Conservation (phyloP, 37 sponge, comb jelly and placozoan species). For the Tethya wilhelma region DNA sequence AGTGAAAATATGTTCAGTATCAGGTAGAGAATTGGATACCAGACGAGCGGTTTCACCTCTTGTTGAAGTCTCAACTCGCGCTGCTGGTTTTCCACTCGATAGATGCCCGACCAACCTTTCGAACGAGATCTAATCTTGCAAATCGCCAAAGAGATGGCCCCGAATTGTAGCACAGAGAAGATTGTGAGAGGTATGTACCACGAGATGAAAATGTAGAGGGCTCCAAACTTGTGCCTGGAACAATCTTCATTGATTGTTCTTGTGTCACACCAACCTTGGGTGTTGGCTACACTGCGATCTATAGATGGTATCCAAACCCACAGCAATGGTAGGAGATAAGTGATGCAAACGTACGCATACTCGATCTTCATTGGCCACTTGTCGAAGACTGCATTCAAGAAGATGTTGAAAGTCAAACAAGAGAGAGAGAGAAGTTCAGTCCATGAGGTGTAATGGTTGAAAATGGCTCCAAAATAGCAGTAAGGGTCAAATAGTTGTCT, state of each 20-base stretch:
- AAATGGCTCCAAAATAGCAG: constrained; percentile 38
- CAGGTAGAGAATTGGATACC: constrained; percentile 37
- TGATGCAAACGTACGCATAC: neutral
- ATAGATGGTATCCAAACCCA: constrained; percentile 51
- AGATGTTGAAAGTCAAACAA: constrained; percentile 17
- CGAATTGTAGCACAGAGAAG: too few relatives aligned
- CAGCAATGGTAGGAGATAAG: constrained; percentile 9
- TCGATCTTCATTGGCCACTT: constrained; percentile 4
- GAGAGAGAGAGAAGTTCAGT: constrained; percentile 10
- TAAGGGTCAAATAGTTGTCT: constrained; percentile 17
- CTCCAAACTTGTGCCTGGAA: neutral
- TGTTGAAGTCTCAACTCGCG: too few relatives aligned
- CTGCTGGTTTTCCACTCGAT: too few relatives aligned
- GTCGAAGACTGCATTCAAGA: neutral
- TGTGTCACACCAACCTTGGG: constrained; percentile 24
- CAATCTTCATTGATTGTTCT: constrained; percentile 10
- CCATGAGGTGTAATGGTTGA: constrained; percentile 36
- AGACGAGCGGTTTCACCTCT: too few relatives aligned
- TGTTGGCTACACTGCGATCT: constrained; percentile 2
- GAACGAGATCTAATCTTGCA: too few relatives aligned
- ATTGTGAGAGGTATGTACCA: constrained; percentile 55
- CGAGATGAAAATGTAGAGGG: constrained; percentile 3
- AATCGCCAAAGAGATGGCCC: too few relatives aligned
- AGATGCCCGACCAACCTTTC: too few relatives aligned
- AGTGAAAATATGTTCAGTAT: constrained; percentile 39